These are phyloP conservation scores for Meteorus colon DNA, from an alignment of 2,888 invertebrate genomes.

Conservation along the genomic window DNA sequence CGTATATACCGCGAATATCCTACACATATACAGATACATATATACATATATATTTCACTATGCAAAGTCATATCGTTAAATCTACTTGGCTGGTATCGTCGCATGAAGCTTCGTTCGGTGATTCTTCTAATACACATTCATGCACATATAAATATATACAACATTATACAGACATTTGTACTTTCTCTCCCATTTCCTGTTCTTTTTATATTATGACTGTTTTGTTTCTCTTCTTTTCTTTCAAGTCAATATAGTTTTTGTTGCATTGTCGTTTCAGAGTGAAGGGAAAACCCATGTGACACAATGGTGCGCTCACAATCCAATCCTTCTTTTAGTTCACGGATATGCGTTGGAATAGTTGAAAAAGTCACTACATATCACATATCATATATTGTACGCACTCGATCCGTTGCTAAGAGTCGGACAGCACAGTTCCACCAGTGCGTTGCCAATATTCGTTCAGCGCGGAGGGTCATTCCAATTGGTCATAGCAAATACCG, in stretches of 20 bases:
- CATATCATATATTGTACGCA: not conserved
- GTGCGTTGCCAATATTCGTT: slow-evolving; percentile 65
- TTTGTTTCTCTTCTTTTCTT: not conserved
- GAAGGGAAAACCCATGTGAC: slow-evolving; percentile 50
- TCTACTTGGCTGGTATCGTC: slow-evolving; percentile 14
- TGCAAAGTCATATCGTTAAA: slow-evolving; percentile 23
- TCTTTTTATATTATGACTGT: not conserved
- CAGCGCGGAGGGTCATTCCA: slow-evolving; percentile 55
- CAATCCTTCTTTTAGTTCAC: not conserved
- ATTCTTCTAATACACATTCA: not conserved
- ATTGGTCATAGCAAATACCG: slow-evolving; percentile 31
- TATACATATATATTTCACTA: not conserved
- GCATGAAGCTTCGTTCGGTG: slow-evolving; percentile 21
- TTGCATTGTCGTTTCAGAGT: not conserved
- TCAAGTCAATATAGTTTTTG: not conserved
- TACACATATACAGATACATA: not conserved
- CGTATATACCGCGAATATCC: slow-evolving; percentile 27
- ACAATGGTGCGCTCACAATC: slow-evolving; percentile 46
- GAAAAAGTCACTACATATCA: slow-evolving; percentile 1
- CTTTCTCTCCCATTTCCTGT: slow-evolving; percentile 2
- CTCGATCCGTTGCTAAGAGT: not conserved
- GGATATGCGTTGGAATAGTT: not conserved
- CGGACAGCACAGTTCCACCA: slow-evolving; percentile 48
- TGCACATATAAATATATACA: not conserved
- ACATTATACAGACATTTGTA: slow-evolving; percentile 9